phyloP scores from a whole-genome alignment of 2,797 vertebrate species.

The Huso huso region DNA sequence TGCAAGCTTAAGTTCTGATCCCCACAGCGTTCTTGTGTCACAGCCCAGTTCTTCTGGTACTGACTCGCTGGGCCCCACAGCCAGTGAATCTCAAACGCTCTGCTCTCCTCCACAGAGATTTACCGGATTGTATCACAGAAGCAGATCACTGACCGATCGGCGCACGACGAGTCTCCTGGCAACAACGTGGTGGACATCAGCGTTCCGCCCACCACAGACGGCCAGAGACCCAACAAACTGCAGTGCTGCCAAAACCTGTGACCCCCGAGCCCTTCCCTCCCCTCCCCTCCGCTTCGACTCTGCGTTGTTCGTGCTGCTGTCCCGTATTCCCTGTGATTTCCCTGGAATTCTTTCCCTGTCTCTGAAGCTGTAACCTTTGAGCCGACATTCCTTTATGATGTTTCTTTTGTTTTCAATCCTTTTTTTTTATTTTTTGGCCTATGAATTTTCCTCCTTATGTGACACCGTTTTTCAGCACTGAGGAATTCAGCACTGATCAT shows the following conservation, averaged over 20 bases:
- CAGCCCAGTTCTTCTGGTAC: background rate
- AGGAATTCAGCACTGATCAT: no score
- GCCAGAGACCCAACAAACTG: constrained; percentile 87
- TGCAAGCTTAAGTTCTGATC: no score
- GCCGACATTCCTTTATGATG: no score
- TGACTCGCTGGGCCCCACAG: background rate
- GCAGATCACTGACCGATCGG: constrained; percentile 87
- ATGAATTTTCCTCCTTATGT: no score
- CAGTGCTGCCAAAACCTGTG: constrained; percentile 98
- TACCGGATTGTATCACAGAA: constrained; percentile 97
- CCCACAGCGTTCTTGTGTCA: no score
- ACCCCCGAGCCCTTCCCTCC: constrained; percentile 41
- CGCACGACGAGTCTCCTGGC: constrained; percentile 89
- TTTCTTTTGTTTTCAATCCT: no score
- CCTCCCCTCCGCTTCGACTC: constrained; percentile 8
- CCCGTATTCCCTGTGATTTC: no score
- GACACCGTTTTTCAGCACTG: no score
- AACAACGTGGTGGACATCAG: constrained; percentile 98
- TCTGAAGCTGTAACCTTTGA: no score
- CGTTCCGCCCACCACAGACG: constrained; percentile 87
- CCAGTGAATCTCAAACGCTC: background rate
- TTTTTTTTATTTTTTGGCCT: no score
- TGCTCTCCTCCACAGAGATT: constrained; percentile 68
- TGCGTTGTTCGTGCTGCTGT: no score
- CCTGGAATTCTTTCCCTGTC: no score